Evolutionary conservation across 2,888 invertebrate genomes (phyloP).

Genomic region (Agriopis aurantiaria): DNA sequence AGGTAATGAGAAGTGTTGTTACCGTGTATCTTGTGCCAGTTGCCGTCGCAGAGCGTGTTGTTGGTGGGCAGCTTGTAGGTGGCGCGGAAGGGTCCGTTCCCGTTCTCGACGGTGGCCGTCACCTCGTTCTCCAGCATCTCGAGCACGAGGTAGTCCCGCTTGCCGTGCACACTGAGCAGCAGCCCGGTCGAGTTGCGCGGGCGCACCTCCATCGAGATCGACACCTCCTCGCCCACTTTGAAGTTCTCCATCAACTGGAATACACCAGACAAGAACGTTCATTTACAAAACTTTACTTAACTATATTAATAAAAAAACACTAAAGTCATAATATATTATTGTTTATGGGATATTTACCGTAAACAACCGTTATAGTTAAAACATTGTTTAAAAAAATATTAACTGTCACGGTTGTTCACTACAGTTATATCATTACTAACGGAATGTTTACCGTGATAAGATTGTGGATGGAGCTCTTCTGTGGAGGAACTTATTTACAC

Average conservation of each 20-base stretch:
- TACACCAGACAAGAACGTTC: background rate
- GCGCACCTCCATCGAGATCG: constrained; percentile 94
- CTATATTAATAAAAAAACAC: too few relatives aligned
- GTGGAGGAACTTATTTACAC: too few relatives aligned
- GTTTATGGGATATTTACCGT: too few relatives aligned
- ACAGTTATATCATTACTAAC: too few relatives aligned
- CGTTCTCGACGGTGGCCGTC: constrained; percentile 93
- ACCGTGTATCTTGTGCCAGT: constrained; percentile 96
- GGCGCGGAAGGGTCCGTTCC: constrained; percentile 92
- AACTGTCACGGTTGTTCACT: too few relatives aligned
- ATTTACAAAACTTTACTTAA: too few relatives aligned
- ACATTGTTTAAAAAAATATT: too few relatives aligned
- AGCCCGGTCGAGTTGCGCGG: constrained; percentile 95
- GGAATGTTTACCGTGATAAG: too few relatives aligned
- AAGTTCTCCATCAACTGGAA: constrained; percentile 88
- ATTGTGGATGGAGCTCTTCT: too few relatives aligned
- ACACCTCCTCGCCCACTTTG: constrained; percentile 92
- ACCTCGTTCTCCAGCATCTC: constrained; percentile 96
- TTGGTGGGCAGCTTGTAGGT: constrained; percentile 89
- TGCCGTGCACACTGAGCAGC: constrained; percentile 94
- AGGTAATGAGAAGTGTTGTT: constrained; percentile 33
- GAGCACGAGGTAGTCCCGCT: constrained; percentile 93
- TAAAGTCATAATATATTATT: too few relatives aligned
- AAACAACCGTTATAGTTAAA: too few relatives aligned
- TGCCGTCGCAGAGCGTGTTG: constrained; percentile 95